Conservation (phyloP, 2,113 vertebrate genomes). For the Platysteira castanea region DNA sequence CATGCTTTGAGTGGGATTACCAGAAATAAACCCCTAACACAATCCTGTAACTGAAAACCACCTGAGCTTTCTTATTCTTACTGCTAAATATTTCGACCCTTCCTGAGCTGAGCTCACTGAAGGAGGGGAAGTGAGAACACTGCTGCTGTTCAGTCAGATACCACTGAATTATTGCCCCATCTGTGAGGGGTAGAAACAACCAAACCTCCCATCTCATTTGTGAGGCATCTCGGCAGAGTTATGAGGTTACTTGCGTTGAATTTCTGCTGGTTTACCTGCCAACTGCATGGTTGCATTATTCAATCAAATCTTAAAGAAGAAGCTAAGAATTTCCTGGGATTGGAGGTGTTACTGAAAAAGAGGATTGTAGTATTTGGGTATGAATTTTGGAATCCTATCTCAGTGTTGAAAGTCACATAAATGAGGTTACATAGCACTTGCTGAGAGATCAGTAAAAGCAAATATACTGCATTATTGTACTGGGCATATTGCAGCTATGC, state of each 20-base stretch:
- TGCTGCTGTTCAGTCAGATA: background rate
- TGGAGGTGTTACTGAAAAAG: background rate
- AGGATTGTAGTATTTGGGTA: background rate
- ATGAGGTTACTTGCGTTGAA: background rate
- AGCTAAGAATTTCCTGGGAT: background rate
- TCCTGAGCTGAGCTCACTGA: background rate
- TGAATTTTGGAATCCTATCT: background rate
- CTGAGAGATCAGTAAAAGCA: background rate
- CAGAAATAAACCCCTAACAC: background rate
- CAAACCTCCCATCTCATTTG: background rate
- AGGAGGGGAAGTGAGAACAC: background rate
- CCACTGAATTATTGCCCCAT: background rate
- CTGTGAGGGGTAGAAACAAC: background rate
- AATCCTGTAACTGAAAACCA: background rate
- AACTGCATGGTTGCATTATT: background rate
- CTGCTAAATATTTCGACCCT: background rate
- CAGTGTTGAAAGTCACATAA: background rate
- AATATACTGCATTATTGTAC: background rate
- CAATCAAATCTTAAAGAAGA: background rate
- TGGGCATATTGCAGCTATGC: accelerated
- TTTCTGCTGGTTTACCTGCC: background rate
- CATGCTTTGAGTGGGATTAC: background rate
- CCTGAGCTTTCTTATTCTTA: background rate
- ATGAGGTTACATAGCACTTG: background rate
- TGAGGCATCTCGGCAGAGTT: background rate